Base-by-base conservation (phyloP, 2,797 vertebrate species). In the Pipistrellus kuhlii region DNA sequence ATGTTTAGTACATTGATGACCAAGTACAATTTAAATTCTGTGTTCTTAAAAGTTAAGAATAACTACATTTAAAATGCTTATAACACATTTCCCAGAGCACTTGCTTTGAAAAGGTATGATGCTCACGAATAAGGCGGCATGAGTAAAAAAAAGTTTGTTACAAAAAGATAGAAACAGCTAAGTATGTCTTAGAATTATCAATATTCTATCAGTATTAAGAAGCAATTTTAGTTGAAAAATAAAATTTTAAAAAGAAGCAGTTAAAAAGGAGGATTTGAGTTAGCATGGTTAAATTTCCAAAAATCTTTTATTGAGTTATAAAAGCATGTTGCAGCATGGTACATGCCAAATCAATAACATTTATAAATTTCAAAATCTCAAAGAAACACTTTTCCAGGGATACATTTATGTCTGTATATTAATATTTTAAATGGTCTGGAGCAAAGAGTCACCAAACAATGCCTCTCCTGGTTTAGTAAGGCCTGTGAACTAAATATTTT, bases 31-130 rank as follows among this genome's bases (percentile, higher is more conserved):
- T 73, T 77, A 89, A 89, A 85, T 85, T 55, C 64, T 68, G 21
- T 78, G 20, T 62, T 85, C 64, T 59, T 64, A 85, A 85, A 86
- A 68, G 21, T 82, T 96, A 86, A 30, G 38, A 89, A 38, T 86
- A 78, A 25, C 53, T 77, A 53, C 73, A 64, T 51, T 89, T 68
- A 55, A 68, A 81, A 46, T 57, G 30, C 44, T 77, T 46, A 32
- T 80, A 53, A 75, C 35, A n/a, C 32, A 73, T 69, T 88, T 78
- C 15, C 53, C 55, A 35, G 17, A 17, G 30, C 23, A 62, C 23
- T 21, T 73, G 8, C 13, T 21, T 35, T 55, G 21, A 55, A 55
- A 55, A 51, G 3, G 0, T 15, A 62, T 23, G 62, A 7, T 69
- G 17, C n/a, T 32, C 78, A 18, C 23, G 5, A 51, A 21, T 10